Conservation (phyloP, 2,797 vertebrate species). For the Argentina silus region DNA sequence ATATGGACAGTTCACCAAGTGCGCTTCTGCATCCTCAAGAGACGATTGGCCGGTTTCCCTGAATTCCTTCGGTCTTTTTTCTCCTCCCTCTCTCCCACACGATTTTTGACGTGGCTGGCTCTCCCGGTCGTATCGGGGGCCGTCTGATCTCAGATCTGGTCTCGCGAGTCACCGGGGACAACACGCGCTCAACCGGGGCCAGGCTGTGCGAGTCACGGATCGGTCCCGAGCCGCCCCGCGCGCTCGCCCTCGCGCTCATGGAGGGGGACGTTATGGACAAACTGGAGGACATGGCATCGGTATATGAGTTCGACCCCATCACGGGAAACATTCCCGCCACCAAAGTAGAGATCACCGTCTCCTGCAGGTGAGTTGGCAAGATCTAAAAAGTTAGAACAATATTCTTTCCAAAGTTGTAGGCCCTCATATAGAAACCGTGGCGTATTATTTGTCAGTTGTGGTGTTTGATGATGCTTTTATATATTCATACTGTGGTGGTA, state of each 20-base stretch:
- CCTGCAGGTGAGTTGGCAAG: conserved; percentile 88
- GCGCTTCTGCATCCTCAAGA: conserved; percentile 15
- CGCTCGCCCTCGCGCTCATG: conserved; percentile 73
- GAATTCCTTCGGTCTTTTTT: conserved; percentile 10
- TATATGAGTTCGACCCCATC: conserved; percentile 89
- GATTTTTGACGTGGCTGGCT: conserved; percentile 70
- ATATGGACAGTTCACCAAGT: conserved; percentile 50
- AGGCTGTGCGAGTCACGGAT: conserved; percentile 74
- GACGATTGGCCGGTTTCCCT: neutral
- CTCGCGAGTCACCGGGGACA: conserved; percentile 58
- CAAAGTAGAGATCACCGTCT: conserved; percentile 95
- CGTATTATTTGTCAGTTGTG: neutral
- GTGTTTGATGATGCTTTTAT: neutral
- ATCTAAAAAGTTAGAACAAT: neutral
- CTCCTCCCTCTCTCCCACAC: conserved; percentile 41
- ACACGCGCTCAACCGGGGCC: conserved; percentile 66
- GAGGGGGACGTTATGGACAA: conserved; percentile 86
- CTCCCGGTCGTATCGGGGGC: conserved; percentile 64
- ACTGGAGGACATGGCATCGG: conserved; percentile 89
- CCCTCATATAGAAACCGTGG: too few species aligned
- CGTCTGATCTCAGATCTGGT: conserved; percentile 69
- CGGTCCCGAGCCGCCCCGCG: conserved; percentile 62
- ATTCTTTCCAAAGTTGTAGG: neutral
- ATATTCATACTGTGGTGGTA: too few species aligned
- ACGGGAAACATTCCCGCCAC: conserved; percentile 91